These are phyloP conservation scores for Phainopepla nitens DNA, from an alignment of 2,113 vertebrate genomes.

Conservation along the genomic window DNA sequence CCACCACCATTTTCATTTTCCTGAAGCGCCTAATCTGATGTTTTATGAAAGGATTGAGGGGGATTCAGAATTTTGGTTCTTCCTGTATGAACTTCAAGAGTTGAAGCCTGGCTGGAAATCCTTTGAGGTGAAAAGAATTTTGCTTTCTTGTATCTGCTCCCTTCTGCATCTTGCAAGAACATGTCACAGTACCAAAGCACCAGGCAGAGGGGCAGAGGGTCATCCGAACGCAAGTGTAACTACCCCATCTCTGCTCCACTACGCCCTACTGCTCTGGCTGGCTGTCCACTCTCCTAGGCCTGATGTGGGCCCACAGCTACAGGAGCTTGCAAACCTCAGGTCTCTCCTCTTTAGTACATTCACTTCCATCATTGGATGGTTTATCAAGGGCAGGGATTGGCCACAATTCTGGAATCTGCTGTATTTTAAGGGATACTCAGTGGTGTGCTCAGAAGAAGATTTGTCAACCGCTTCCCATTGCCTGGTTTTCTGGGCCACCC, in stretches of 20 bases:
- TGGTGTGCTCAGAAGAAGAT: not conserved
- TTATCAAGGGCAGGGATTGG: not conserved
- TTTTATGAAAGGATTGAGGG: not conserved
- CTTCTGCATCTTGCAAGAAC: not conserved
- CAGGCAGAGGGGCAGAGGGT: not conserved
- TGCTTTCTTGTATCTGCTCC: not conserved
- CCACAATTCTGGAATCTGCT: not conserved
- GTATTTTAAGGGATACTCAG: not conserved
- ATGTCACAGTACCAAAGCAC: not conserved
- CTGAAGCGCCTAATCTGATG: not conserved
- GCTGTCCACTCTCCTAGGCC: not conserved
- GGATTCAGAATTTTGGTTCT: not conserved
- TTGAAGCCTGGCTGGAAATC: not conserved
- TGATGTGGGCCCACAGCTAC: not conserved
- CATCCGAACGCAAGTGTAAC: not conserved
- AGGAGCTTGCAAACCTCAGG: not conserved
- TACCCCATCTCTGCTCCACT: not conserved
- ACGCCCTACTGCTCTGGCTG: rapidly evolving
- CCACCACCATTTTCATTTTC: not conserved
- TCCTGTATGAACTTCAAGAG: not conserved
- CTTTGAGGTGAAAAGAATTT: not conserved
- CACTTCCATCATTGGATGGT: not conserved
- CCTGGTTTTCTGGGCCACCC: not conserved
- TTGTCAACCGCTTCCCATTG: not conserved
- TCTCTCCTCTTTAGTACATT: not conserved